Evolutionary conservation across 2,113 vertebrate genomes (phyloP).

Genomic region (Antennarius striatus): DNA sequence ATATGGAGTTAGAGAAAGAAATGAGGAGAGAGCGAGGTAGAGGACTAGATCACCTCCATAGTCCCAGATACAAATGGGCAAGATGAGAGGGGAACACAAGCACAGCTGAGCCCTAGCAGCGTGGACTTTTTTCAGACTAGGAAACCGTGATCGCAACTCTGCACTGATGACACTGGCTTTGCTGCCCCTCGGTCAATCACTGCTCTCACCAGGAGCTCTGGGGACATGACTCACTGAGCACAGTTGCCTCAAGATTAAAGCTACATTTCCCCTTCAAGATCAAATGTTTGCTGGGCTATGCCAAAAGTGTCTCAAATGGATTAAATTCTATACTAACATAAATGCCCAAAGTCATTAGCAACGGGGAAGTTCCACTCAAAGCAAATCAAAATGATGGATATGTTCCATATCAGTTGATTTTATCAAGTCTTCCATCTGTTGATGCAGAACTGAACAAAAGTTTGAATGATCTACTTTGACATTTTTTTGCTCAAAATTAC

Average conservation of each 20-base stretch:
- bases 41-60: constrained; percentile 49
- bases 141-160: constrained; percentile 57
- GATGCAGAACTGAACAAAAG: constrained; percentile 25
- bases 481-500: too few relatives aligned
- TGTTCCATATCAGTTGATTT: constrained; percentile 32
- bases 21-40: constrained; percentile 25
- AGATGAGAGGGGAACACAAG: constrained; percentile 62
- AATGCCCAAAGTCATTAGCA: constrained; percentile 43
- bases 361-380: constrained; percentile 21
- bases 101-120: constrained; percentile 68
- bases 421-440: constrained; percentile 45
- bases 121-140: constrained; percentile 46
- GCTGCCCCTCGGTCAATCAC: constrained; percentile 49
- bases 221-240: constrained; percentile 41
- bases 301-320: constrained; percentile 47
- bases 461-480: constrained; percentile 27
- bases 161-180: constrained; percentile 66
- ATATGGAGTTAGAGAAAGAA: constrained; percentile 14
- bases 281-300: constrained; percentile 43
- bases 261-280: constrained; percentile 46
- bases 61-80: constrained; percentile 72
- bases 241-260: constrained; percentile 69
- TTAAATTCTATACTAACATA: constrained; percentile 32
- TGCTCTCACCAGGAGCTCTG: constrained; percentile 47
- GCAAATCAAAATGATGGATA: constrained; percentile 26